Evolutionary conservation across 2,113 vertebrate genomes (phyloP), one percentile per base, ranked within the genome.

Genomic region (Sinocyclocheilus maitianheensis): DNA sequence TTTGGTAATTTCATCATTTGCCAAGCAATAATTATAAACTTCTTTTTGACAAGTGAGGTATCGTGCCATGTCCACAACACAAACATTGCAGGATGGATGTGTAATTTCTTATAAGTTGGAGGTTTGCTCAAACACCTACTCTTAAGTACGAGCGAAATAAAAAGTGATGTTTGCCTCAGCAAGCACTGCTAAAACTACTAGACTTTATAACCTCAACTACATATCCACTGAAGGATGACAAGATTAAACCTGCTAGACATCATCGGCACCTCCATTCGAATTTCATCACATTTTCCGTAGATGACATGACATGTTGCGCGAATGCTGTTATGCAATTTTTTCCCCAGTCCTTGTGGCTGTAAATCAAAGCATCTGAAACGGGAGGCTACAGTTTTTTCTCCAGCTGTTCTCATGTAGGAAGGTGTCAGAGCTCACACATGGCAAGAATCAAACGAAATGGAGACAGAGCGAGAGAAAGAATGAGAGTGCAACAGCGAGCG

Each of bases 401-500:
- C 81, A 63, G 58, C 77, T 85, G 85, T 79, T 83, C 78, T 87
- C 58, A 78, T 78, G 85, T 84, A 85, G 75, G 63, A 65, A 85
- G 80, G 88, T 85, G 86, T 87, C 85, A 89, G 88, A 83, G 30
- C 82, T 48, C 81, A 85, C 46, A 53, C 77, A 78, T 69, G 71
- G 79, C 78, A 81, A 62, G 65, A 65, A 55, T 65, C 60, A 78
- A 72, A 55, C 46, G 7, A 83, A 83, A 72, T 83, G 72, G 85
- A 79, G 81, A 71, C 16, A 34, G 62, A 62, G 48, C 18, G 55
- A 55, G 53, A 72, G 63, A 69, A 55, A 79, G 63, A 71, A 77
- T 26, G 67, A 78, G 81, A 87, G 60, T 55, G 80, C 51, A 75
- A 37, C 53, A 63, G 71, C 3, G 46, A n/a, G 46, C 43, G 71